phyloP scores from a whole-genome alignment of 2,888 invertebrate species.

The Cataglyphis livida region DNA sequence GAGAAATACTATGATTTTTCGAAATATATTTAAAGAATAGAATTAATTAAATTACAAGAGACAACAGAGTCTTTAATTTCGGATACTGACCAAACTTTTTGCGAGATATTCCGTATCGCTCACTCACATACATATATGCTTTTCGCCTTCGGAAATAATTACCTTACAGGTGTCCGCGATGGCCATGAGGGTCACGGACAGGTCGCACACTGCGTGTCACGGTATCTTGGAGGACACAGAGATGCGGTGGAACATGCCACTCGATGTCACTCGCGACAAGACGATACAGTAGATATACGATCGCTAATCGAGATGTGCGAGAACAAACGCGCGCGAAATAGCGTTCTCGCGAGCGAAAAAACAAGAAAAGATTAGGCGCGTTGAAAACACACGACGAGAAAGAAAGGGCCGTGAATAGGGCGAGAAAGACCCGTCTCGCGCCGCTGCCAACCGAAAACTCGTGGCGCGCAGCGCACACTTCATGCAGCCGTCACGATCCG shows the following conservation, averaged over 20 bases:
- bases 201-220: slow-evolving; percentile 33
- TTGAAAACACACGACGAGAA: background rate
- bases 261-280: background rate
- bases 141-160: background rate
- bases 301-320: background rate
- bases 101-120: background rate
- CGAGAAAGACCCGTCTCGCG: slow-evolving; percentile 68
- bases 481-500: slow-evolving; percentile 67
- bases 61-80: background rate
- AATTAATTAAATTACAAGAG: background rate
- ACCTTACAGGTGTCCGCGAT: slow-evolving; percentile 55
- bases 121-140: background rate
- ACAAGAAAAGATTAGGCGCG: background rate
- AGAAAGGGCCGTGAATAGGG: background rate
- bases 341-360: background rate
- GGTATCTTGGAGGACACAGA: slow-evolving; percentile 13
- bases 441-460: slow-evolving; percentile 78
- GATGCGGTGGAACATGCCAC: background rate
- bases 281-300: background rate
- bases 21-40: background rate
- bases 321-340: background rate
- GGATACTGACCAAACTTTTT: background rate
- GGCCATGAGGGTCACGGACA: slow-evolving; percentile 14
- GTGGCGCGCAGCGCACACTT: slow-evolving; percentile 70
- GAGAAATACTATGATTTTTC: background rate